These are phyloP conservation scores for Labeo calbasu DNA, from an alignment of 2,797 vertebrate species.

Conservation along the genomic window DNA sequence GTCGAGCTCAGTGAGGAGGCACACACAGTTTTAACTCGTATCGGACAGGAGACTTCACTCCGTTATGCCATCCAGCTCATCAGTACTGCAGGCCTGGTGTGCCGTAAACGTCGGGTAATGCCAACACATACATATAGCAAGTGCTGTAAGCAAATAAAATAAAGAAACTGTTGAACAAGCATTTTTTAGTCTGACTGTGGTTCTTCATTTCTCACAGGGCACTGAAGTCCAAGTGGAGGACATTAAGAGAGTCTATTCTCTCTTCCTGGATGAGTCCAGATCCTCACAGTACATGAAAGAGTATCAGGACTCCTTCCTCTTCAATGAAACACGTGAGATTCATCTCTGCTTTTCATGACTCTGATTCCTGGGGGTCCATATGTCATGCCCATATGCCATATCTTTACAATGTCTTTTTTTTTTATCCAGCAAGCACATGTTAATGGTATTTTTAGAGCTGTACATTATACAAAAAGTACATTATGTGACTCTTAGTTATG, in stretches of 20 bases:
- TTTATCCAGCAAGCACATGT: not conserved
- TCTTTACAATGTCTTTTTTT: not conserved
- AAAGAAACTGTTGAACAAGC: not conserved
- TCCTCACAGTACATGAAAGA: slow-evolving; percentile 97
- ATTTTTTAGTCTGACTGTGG: not conserved
- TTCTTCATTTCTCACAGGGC: slow-evolving; percentile 74
- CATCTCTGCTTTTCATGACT: not conserved
- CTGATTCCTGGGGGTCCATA: not conserved
- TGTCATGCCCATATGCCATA: not conserved
- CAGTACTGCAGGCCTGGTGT: slow-evolving; percentile 91
- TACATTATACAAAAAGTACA: not conserved
- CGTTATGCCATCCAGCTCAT: slow-evolving; percentile 96
- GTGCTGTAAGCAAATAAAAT: not conserved
- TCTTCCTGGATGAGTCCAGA: slow-evolving; percentile 91
- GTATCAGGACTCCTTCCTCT: slow-evolving; percentile 94
- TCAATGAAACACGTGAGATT: slow-evolving; percentile 91
- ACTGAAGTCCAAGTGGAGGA: slow-evolving; percentile 94
- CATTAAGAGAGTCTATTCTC: slow-evolving; percentile 92
- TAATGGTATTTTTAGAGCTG: not conserved
- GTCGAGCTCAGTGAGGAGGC: slow-evolving; percentile 94
- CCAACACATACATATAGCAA: not conserved
- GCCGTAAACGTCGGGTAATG: slow-evolving; percentile 89
- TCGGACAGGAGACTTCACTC: slow-evolving; percentile 91
- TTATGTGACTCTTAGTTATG: not conserved
- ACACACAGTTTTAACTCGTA: slow-evolving; percentile 91